A percentile compares a stretch with the other conserved stretches of the same genome.
These are phyloP conservation scores for Hermodice carunculata DNA, from an alignment of 2,888 invertebrate species.

Conservation along the genomic window DNA sequence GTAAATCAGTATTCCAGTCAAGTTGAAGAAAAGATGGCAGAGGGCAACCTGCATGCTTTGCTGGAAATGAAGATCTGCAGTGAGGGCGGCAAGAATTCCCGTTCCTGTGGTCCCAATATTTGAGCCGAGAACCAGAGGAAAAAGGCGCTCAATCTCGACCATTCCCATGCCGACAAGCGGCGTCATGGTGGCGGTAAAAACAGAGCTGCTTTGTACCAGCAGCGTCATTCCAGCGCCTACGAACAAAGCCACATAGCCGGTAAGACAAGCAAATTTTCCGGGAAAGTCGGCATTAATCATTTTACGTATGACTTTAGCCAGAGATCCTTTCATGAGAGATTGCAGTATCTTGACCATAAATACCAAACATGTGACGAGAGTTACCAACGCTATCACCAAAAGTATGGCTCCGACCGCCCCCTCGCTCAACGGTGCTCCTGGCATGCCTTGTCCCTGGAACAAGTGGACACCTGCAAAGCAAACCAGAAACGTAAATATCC, in stretches of 20 bases:
- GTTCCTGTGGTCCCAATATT: conserved; percentile 61
- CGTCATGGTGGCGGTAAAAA: conserved; percentile 61
- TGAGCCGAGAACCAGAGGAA: conserved; percentile 58
- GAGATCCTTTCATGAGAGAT: conserved; percentile 47
- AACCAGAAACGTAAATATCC: too few relatives aligned
- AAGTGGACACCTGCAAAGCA: too few relatives aligned
- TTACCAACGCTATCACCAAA: conserved; percentile 69
- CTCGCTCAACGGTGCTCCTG: too few relatives aligned
- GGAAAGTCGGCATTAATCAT: conserved; percentile 67
- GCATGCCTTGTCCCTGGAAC: too few relatives aligned
- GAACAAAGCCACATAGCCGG: conserved; percentile 57
- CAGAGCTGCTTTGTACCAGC: conserved; percentile 58
- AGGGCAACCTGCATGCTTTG: conserved; percentile 70
- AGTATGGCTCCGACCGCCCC: conserved; percentile 70
- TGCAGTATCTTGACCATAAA: conserved; percentile 72
- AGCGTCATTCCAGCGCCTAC: conserved; percentile 56
- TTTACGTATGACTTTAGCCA: conserved; percentile 57
- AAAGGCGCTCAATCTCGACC: conserved; percentile 52
- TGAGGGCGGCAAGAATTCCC: conserved; percentile 57
- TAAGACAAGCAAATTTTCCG: conserved; percentile 43
- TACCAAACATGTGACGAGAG: conserved; percentile 71
- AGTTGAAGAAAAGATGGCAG: conserved; percentile 75
- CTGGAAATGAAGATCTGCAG: conserved; percentile 36
- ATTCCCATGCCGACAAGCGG: conserved; percentile 61
- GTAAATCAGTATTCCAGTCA: conserved; percentile 72